phyloP scores from a whole-genome alignment of 2,797 vertebrate genomes.

The Muscicapa comitata region DNA sequence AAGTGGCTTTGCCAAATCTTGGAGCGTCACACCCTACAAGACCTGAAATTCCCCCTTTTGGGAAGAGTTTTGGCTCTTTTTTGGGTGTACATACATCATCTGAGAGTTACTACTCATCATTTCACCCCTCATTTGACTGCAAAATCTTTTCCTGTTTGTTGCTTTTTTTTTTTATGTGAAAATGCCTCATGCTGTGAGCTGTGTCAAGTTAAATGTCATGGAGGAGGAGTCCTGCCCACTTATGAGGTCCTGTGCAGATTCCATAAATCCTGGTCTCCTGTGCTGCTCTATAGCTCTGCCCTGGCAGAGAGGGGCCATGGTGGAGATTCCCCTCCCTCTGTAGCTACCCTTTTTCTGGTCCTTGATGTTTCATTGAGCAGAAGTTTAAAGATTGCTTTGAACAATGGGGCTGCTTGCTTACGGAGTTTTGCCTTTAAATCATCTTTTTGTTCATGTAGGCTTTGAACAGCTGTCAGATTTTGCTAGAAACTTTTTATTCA shows the following conservation, averaged over 20 bases:
- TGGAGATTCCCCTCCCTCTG: not conserved
- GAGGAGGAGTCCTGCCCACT: not conserved
- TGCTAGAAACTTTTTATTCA: not conserved
- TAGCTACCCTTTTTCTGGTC: not conserved
- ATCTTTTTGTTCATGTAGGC: not conserved
- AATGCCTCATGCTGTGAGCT: not conserved
- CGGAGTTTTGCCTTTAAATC: not conserved
- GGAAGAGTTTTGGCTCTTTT: not conserved
- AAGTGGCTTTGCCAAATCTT: constrained; percentile 28
- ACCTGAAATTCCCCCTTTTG: not conserved
- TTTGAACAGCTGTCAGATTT: not conserved
- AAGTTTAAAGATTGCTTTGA: not conserved
- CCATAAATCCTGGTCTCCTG: not conserved
- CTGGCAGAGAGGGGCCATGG: not conserved
- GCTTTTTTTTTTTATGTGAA: not conserved
- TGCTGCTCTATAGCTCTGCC: not conserved
- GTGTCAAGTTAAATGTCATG: not conserved
- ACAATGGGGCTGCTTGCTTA: not conserved
- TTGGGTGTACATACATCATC: not conserved
- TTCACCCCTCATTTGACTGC: not conserved
- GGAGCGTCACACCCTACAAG: not conserved
- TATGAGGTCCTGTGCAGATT: not conserved
- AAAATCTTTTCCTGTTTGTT: not conserved
- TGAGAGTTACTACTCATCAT: not conserved
- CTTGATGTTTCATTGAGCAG: not conserved